Evolutionary conservation across 1,140 invertebrate genomes (phyloP), one percentile per base, ranked within the genome.

Genomic region (Plectrocnemia conspersa): DNA sequence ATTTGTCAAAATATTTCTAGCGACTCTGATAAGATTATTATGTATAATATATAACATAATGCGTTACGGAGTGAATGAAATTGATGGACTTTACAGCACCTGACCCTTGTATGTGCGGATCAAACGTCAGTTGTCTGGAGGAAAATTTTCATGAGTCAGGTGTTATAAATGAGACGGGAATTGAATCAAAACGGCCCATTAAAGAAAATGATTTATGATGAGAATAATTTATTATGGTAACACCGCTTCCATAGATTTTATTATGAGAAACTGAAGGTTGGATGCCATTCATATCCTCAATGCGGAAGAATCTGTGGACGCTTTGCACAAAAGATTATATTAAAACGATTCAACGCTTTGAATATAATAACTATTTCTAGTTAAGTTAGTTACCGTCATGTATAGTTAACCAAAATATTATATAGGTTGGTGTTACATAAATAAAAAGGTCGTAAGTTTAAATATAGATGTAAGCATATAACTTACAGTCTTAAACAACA

Each of bases 161-260:
- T 54, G 50, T 58, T 54, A 58, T 58, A 58, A 58, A 58, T 54
- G 56, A 58, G 50, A 16, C 33, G 42, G 27, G 56, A 54, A 58
- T 58, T 58, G 56, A 58, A 54, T 58, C 56, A 58, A 58, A 58
- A 50, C 45, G 50, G 23, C 44, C 36, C 56, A 36, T 54, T 58
- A 53, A 41, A 47, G n/a, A 23, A 40, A 54, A 54, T 58, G 56
- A 58, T 58, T 58, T 58, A 58, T 58, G 56, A 42, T 54, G 44
- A 16, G 41, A 58, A 47, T 58, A 58, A 58, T 58, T 58, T 54
- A 58, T 58, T 44, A 58, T 32, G 33, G 29, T n/a, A n/a, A n/a
- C n/a, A 27, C 45, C 27, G 10, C 33, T 16, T 5, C 29, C 18
- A 25, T 18, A 13, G 29, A 18, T 11, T 50, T 50, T 36, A 45